These are phyloP conservation scores for Pseudonaja textilis DNA, from an alignment of 2,113 vertebrate genomes.

Conservation along the genomic window DNA sequence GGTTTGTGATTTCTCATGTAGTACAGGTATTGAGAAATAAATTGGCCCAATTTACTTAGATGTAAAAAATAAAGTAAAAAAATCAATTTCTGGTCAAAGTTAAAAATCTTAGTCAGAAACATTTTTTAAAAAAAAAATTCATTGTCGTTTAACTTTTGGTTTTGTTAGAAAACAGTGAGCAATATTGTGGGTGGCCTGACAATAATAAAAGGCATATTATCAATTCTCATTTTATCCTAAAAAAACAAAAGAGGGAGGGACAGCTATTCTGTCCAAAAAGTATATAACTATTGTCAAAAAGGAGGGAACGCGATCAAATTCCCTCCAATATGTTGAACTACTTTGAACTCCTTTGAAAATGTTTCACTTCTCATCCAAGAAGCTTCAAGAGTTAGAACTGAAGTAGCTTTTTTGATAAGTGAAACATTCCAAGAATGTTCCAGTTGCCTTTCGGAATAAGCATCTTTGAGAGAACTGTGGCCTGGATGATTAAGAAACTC, in stretches of 20 bases:
- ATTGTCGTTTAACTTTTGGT: neutral
- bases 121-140: neutral
- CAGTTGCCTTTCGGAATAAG: neutral
- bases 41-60: neutral
- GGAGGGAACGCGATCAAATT: neutral
- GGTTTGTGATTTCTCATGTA: neutral
- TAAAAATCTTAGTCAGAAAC: neutral
- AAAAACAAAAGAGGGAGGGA: neutral
- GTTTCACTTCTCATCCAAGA: no score
- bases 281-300: neutral
- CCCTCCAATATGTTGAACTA: neutral
- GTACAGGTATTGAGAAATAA: neutral
- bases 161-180: neutral
- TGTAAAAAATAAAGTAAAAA: neutral
- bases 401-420: neutral
- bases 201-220: neutral
- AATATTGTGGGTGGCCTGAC: neutral
- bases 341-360: neutral
- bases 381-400: no score
- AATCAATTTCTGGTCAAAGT: neutral
- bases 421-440: neutral
- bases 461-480: neutral
- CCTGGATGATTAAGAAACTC: neutral
- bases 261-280: neutral
- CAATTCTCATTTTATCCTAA: neutral